Evolutionary conservation across 2,113 vertebrate genomes (phyloP).

Genomic region (Muntiacus reevesi): DNA sequence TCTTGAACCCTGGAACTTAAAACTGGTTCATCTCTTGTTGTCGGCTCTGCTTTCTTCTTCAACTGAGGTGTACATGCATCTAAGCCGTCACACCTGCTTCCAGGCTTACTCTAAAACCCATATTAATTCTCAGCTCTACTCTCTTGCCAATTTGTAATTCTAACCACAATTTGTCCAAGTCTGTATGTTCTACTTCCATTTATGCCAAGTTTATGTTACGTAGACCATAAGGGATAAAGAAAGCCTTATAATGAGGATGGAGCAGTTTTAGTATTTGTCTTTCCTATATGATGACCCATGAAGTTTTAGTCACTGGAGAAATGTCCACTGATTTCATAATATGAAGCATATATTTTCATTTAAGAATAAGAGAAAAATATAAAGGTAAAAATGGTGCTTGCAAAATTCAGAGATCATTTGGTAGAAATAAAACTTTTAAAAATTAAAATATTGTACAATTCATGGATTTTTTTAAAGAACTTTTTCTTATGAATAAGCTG

Average conservation of each 20-base stretch:
- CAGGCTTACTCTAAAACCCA: not conserved
- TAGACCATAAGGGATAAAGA: not conserved
- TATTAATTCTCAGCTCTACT: not conserved
- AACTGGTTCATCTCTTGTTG: not conserved
- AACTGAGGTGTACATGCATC: not conserved
- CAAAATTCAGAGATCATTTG: not conserved
- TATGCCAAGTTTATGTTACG: not conserved
- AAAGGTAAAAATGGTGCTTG: not conserved
- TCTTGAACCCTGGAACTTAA: not conserved
- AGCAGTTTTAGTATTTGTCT: not conserved
- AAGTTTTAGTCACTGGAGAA: not conserved
- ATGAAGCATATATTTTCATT: conserved; percentile 5
- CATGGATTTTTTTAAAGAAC: not conserved
- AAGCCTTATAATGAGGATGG: not conserved
- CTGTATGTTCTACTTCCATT: not conserved
- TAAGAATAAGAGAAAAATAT: not conserved
- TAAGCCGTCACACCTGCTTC: not conserved
- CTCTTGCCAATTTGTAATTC: not conserved
- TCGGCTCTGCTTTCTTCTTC: not conserved
- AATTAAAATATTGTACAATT: conserved; percentile 6
- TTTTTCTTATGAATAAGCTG: conserved; percentile 20
- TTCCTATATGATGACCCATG: not conserved
- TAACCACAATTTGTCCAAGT: not conserved
- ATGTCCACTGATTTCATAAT: not conserved
- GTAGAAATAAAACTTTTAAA: conserved; percentile 24